These are phyloP conservation scores for Petrocephalus zakoni DNA, from an alignment of 2,113 vertebrate species.

Conservation along the genomic window DNA sequence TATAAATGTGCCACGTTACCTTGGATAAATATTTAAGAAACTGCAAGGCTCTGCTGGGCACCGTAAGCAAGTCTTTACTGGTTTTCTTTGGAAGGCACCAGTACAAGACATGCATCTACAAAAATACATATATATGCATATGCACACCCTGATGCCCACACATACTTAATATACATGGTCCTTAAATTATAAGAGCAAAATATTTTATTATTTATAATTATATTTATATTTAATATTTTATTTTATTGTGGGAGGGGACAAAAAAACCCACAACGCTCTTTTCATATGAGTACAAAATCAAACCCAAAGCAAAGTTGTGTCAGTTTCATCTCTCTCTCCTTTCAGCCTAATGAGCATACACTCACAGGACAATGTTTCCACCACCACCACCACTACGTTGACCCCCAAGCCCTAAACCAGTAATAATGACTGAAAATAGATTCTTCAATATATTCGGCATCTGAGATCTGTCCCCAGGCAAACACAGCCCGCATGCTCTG, in stretches of 20 bases:
- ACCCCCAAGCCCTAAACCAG: background rate
- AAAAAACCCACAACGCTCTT: background rate
- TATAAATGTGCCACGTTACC: constrained; percentile 47
- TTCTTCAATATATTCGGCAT: background rate
- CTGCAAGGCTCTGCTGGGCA: constrained; percentile 54
- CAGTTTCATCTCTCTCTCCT: background rate
- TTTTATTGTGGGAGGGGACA: too few species aligned
- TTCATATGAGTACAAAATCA: background rate
- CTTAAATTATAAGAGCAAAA: too few species aligned
- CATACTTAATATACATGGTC: too few species aligned
- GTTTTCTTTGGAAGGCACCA: too few species aligned
- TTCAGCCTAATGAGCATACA: background rate
- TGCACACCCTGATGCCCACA: too few species aligned
- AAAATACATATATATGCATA: too few species aligned
- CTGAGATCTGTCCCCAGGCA: background rate
- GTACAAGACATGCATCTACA: too few species aligned
- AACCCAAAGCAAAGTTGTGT: background rate
- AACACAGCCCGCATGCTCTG: constrained; percentile 47
- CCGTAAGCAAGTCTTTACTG: constrained; percentile 47
- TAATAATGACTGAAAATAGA: background rate
- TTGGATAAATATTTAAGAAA: constrained; percentile 56
- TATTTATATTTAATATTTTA: too few species aligned
- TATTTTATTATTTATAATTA: too few species aligned
- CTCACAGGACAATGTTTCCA: background rate
- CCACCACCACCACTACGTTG: background rate